Conservation (phyloP, 2,113 vertebrate genomes). For the Cygnus atratus region DNA sequence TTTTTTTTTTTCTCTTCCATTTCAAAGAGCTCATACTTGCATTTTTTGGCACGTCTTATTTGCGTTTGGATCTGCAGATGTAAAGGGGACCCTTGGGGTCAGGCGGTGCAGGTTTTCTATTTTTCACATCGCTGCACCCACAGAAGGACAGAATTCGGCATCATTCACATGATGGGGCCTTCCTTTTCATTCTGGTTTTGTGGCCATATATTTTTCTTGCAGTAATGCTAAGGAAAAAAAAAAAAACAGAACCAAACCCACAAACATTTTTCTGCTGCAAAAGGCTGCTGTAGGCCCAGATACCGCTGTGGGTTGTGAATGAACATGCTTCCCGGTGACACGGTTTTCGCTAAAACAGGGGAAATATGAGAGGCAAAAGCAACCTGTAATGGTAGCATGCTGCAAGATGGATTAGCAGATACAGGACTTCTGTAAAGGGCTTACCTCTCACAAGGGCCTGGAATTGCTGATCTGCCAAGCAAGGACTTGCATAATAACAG, state of each 20-base stretch:
- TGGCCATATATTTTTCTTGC: neutral
- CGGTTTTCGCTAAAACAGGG: neutral
- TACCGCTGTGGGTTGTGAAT: neutral
- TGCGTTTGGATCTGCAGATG: neutral
- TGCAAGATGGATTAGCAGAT: conserved; percentile 19
- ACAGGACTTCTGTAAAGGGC: conserved; percentile 5
- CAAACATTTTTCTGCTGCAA: neutral
- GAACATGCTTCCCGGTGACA: neutral
- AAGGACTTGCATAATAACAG: conserved; percentile 27
- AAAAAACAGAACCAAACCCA: too few species aligned
- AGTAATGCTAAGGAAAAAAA: neutral
- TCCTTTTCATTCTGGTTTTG: neutral
- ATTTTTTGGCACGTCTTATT: neutral
- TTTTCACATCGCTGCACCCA: conserved; percentile 55
- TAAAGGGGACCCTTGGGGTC: conserved; percentile 41
- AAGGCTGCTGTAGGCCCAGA: neutral
- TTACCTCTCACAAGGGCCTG: neutral
- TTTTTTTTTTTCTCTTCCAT: neutral
- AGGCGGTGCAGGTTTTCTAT: conserved; percentile 45
- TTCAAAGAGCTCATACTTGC: rapidly evolving
- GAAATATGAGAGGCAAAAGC: neutral
- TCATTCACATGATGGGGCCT: neutral
- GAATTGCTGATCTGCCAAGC: conserved; percentile 4
- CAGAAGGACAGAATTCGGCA: conserved; percentile 5
- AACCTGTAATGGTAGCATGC: neutral